Base-by-base conservation (phyloP, 2,113 vertebrate species). In the Vidua macroura region DNA sequence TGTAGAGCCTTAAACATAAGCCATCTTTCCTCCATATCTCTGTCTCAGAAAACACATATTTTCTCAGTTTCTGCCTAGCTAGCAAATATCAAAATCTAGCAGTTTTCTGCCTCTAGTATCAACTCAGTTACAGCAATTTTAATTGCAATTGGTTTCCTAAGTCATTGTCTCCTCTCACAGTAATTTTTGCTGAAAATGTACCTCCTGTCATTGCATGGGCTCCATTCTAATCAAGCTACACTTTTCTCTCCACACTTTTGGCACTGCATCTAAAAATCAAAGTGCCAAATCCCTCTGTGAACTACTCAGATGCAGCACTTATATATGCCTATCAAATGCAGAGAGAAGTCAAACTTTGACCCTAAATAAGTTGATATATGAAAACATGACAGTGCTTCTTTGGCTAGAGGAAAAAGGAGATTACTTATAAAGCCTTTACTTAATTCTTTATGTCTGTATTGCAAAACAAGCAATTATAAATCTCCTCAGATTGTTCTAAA, bases 401-500 rank as follows among this genome's bases (percentile, higher is more conserved):
- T 59, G 58, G 55, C 90, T 92, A 70, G 41, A 88, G 60, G 62
- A 90, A 83, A 92, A 88, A n/a, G 79, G 41, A 67, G n/a, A 75
- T 83, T 68, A 92, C 41, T 83, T 95, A 27, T 33, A 94, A 90
- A 93, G 76, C 22, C 41, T 78, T 88, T 55, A 74, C 75, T 94
- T 88, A 86, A 83, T 93, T 93, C 85, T 88, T 88, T 46, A 73
- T 81, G 80, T 78, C 88, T 88, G 28, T 39, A 81, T 60, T 88
- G 84, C 53, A 94, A 92, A 92, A 68, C 44, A 91, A 93, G 64
- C 73, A 81, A 90, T 75, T 95, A 86, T 72, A 86, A 84, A 93
- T 88, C 88, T 74, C 48, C 49, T 75, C 46, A 90, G 81, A 88
- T 86, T 78, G 64, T 56, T 83, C 68, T 93, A 86, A 96, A 92